A percentile compares a stretch with the other conserved stretches of the same genome.
These are phyloP conservation scores for Drosophila insularis DNA, from an alignment of 1,140 invertebrate genomes.

Conservation along the genomic window DNA sequence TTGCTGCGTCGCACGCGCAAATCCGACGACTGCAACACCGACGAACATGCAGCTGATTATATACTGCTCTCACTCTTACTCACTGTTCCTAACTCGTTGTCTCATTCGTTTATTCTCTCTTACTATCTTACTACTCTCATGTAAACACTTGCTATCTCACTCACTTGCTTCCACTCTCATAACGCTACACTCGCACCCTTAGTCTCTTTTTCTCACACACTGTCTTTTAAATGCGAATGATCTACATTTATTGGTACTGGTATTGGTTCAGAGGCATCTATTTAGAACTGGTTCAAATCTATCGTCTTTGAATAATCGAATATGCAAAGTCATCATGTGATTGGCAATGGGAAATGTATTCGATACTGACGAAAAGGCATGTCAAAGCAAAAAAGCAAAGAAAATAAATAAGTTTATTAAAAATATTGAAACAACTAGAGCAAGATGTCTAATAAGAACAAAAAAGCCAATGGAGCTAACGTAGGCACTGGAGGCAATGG, in stretches of 20 bases:
- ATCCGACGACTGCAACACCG: too few relatives aligned
- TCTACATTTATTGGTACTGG: neutral
- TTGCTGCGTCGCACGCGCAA: too few relatives aligned
- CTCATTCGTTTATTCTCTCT: too few relatives aligned
- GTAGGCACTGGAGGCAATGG: constrained; percentile 26
- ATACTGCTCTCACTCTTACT: too few relatives aligned
- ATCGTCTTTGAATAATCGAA: constrained; percentile 10
- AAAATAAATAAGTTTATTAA: constrained; percentile 36
- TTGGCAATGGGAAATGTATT: constrained; percentile 49
- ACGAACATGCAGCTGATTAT: too few relatives aligned
- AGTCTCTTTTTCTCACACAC: too few relatives aligned
- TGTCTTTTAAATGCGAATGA: neutral
- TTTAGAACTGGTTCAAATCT: neutral
- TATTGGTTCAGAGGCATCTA: neutral
- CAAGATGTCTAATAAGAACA: constrained; percentile 59
- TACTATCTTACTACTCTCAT: too few relatives aligned
- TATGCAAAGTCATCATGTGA: constrained; percentile 61
- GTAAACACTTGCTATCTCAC: too few relatives aligned
- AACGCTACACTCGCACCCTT: too few relatives aligned
- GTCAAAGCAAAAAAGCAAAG: constrained; percentile 39
- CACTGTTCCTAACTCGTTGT: too few relatives aligned
- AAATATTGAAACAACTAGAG: constrained; percentile 31
- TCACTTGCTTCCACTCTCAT: too few relatives aligned
- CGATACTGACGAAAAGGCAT: constrained; percentile 39
- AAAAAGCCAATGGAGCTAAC: constrained; percentile 34